Percentiles rank a stretch among this genome's conserved stretches.
These are phyloP conservation scores for Drosophila ochracea DNA, from an alignment of 2,888 invertebrate genomes.

Conservation along the genomic window DNA sequence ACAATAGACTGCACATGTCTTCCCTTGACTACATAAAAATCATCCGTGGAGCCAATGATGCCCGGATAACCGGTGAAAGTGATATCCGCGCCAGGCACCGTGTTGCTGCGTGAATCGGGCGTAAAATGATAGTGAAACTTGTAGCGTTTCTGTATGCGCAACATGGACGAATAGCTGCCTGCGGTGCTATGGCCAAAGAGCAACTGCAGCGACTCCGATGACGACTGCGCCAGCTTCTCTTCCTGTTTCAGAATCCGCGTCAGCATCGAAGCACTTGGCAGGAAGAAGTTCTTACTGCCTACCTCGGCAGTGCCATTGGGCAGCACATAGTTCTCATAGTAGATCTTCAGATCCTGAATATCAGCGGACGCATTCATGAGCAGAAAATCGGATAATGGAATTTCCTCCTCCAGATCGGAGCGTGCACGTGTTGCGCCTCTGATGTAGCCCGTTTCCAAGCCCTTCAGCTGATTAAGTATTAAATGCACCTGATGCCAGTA, in stretches of 20 bases:
- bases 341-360: conserved; percentile 87
- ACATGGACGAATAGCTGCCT: conserved; percentile 92
- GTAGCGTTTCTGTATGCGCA: conserved; percentile 93
- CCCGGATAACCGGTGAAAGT: conserved; percentile 95
- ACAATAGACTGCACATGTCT: conserved; percentile 87
- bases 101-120: conserved; percentile 85
- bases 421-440: conserved; percentile 89
- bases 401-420: conserved; percentile 87
- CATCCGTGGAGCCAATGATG: conserved; percentile 92
- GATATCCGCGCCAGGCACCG: conserved; percentile 89
- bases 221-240: conserved; percentile 55
- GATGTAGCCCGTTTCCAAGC: conserved; percentile 91
- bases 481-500: conserved; percentile 94
- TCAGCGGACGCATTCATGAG: conserved; percentile 92
- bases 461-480: conserved; percentile 91
- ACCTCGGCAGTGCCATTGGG: conserved; percentile 52
- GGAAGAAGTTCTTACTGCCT: conserved; percentile 87
- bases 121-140: conserved; percentile 90
- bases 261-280: conserved; percentile 85
- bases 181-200: conserved; percentile 93
- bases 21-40: conserved; percentile 90
- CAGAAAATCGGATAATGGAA: conserved; percentile 88
- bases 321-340: conserved; percentile 84
- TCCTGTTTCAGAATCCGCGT: conserved; percentile 77
- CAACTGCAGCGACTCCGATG: conserved; percentile 86